Evolutionary conservation across 2,113 vertebrate species (phyloP).

Genomic region (Urocitellus parryii): DNA sequence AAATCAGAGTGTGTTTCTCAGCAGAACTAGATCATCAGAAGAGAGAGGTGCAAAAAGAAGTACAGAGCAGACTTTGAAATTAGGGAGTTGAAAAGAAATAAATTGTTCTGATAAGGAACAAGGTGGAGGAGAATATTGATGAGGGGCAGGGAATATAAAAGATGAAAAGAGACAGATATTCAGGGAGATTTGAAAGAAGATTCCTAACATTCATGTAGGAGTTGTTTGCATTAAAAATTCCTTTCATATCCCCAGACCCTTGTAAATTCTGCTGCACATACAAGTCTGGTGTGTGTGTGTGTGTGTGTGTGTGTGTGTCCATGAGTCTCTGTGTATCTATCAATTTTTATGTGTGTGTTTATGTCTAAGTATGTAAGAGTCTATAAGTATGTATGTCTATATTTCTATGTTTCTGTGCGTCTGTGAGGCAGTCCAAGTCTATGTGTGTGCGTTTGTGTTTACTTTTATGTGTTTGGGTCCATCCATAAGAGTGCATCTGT

Average conservation of each 20-base stretch:
- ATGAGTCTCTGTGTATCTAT: neutral
- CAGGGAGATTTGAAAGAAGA: neutral
- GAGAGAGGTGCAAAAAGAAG: accelerated
- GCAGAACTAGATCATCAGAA: neutral
- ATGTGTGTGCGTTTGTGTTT: neutral
- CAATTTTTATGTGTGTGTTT: neutral
- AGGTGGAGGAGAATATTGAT: neutral
- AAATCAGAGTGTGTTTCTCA: neutral
- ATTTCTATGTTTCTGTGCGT: neutral
- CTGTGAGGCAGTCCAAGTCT: neutral
- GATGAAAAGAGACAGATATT: neutral
- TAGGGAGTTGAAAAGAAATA: neutral
- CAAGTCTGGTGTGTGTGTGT: neutral
- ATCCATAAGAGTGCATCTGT: neutral
- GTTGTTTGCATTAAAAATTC: neutral
- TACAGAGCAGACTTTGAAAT: neutral
- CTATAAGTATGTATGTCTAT: neutral
- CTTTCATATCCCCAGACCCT: neutral
- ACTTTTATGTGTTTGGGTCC: neutral
- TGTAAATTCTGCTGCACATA: neutral
- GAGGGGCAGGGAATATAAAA: neutral
- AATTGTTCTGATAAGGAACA: neutral
- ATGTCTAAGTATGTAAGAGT: neutral
- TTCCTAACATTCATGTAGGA: neutral
- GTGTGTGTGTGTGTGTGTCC: too few relatives aligned